These are phyloP conservation scores for Xenotilapia leptura DNA, from an alignment of 2,113 vertebrate species.

Conservation along the genomic window DNA sequence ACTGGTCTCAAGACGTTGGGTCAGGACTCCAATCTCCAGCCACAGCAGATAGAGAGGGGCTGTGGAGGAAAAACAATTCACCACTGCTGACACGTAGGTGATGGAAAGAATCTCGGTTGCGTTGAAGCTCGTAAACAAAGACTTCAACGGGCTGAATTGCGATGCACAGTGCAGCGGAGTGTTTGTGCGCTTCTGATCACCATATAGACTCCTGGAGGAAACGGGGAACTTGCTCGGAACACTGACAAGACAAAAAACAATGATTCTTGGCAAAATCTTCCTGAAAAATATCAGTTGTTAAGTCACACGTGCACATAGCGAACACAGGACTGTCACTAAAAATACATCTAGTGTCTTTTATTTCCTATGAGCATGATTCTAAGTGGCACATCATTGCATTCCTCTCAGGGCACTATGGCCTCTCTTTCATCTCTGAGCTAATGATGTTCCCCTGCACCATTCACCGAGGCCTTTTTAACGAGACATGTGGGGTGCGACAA, in stretches of 20 bases:
- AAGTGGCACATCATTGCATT: conserved; percentile 8
- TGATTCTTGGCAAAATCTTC: neutral
- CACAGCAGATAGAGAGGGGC: neutral
- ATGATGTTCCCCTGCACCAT: conserved; percentile 21
- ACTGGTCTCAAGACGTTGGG: conserved; percentile 31
- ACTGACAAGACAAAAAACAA: neutral
- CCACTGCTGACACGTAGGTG: conserved; percentile 4
- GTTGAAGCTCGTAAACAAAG: neutral
- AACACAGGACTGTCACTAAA: neutral
- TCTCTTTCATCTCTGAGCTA: conserved; percentile 36
- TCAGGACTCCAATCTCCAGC: conserved; percentile 66
- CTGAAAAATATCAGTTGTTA: neutral
- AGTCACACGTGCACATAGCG: neutral
- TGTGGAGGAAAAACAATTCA: conserved; percentile 42
- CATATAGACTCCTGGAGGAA: neutral
- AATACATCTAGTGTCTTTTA: neutral
- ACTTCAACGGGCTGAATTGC: neutral
- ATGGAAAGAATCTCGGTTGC: neutral
- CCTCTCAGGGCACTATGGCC: conserved; percentile 5
- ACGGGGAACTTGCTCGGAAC: neutral
- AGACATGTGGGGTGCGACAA: neutral
- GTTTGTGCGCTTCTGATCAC: neutral
- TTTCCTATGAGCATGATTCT: neutral
- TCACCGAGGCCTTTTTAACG: conserved; percentile 27
- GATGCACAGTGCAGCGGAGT: neutral